Evolutionary conservation across 2,888 invertebrate species (phyloP), one percentile per base, ranked within the genome.

Genomic region (Meta bourneti): DNA sequence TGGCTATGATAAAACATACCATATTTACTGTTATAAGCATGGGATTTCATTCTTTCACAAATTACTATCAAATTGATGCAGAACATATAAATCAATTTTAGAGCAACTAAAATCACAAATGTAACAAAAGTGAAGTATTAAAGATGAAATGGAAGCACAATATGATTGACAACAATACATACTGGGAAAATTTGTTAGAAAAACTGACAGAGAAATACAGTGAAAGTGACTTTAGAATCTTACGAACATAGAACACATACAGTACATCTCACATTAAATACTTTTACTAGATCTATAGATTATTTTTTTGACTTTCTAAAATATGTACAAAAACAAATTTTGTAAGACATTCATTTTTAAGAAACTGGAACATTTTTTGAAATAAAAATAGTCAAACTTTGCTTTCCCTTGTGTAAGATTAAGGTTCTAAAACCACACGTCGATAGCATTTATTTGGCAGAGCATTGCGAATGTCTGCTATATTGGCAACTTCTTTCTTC

Each of bases 401-500:
- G 20, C 9, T 7, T 20, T 61, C 6, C 7, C 16, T 72, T 49
- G 9, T n/a, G n/a, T n/a, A n/a, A 34, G n/a, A 51, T 20, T 89
- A 93, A 34, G 93, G 93, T 80, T 94, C 94, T 19, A 93, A 82
- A 34, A 90, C 90, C 6, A 93, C 80, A 19, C 93, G 79, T 48
- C 93, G 61, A 95, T 96, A 97, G 95, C 98, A 98, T 89, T 94
- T 94, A 34, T 96, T 96, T 0, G 98, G 99, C 92, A 99, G 96
- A 89, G 97, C 96, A 86, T 96, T 96, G 0, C 97, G 96, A 94
- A 99, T 98, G 84, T 97, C 96, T 94, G 97, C 97, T 83, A 98
- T 96, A 94, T 98, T 98, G 8, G 96, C 96, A 5, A 98, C 98
- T 95, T 98, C 98, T 1, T 95, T 95, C 93, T 96, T 95, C 13